Base-by-base conservation (phyloP, 2,888 invertebrate species). In the Syrista parreyssii region DNA sequence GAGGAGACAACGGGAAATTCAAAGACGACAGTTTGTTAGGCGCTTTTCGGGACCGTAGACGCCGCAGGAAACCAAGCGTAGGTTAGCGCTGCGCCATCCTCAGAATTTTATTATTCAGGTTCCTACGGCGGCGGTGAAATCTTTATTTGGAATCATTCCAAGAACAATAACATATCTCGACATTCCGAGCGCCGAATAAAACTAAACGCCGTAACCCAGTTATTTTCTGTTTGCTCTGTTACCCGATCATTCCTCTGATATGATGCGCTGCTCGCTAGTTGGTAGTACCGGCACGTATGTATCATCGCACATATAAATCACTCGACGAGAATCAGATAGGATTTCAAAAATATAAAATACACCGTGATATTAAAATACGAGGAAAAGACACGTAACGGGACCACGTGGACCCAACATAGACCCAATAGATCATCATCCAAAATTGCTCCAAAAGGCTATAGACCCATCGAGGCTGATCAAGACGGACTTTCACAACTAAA, bases 101-200 rank as follows among this genome's bases (percentile, higher is more conserved):
- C 80, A 82, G 83, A 82, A 88, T 89, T 91, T 91, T 91, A 91
- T 91, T 90, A 90, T 90, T 89, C 90, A 86, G 86, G 89, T 89
- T 90, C 86, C 87, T 88, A 85, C 86, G 82, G 84, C 85, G 85
- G 84, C 86, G 87, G 86, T 89, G 88, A 89, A 91, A 91, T 91
- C 91, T 91, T 91, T 91, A 91, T 91, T 91, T 90, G 88, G 88
- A 91, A 91, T 91, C 91, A 90, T 91, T 91, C 91, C 90, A 90
- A 88, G 91, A 91, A 91, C 91, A 91, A 91, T 91, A 91, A 91
- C 89, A 87, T 88, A 87, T 86, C 86, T 83, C 81, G 82, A 81
- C 79, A 84, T 82, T 82, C 81, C 40, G 83, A 80, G 72, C 86
- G 83, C 85, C 89, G 87, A 90, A 90, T 90, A 91, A 90, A 91